Evolutionary conservation across 2,888 invertebrate species (phyloP).

Genomic region (Volucella zonaria): DNA sequence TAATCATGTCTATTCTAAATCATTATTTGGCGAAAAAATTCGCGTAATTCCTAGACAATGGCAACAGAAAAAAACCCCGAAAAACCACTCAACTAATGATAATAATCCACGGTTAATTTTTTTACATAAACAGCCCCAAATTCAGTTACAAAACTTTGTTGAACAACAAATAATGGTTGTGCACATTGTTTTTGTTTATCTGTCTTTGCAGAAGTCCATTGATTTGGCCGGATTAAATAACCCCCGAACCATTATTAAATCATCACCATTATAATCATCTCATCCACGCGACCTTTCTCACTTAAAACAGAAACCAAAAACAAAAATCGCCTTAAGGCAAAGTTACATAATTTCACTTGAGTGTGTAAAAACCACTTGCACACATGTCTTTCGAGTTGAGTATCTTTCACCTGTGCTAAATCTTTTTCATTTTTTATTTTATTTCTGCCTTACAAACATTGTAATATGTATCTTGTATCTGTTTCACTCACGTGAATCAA

Average conservation of each 20-base stretch:
- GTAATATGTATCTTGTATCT: conserved; percentile 5
- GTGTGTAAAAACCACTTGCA: conserved; percentile 19
- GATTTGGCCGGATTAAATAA: conserved; percentile 40
- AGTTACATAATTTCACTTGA: conserved; percentile 43
- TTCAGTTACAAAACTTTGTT: conserved; percentile 21
- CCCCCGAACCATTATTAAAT: conserved; percentile 32
- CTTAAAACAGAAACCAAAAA: background rate
- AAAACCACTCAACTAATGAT: background rate
- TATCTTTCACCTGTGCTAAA: conserved; percentile 52
- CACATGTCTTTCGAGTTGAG: conserved; percentile 17
- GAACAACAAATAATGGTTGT: conserved; percentile 24
- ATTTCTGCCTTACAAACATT: conserved; percentile 3
- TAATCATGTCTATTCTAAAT: too few species aligned
- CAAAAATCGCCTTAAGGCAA: background rate
- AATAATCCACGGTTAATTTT: background rate
- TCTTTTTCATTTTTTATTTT: conserved; percentile 5
- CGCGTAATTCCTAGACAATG: too few species aligned
- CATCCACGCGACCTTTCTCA: conserved; percentile 40
- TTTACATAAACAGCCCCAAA: conserved; percentile 19
- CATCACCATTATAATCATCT: conserved; percentile 33
- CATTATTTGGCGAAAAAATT: too few species aligned
- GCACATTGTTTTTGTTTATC: background rate
- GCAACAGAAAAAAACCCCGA: background rate
- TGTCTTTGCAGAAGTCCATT: conserved; percentile 1
- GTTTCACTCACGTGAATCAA: conserved; percentile 66